Evolutionary conservation across 1,140 invertebrate species (phyloP).

Genomic region (Eumeta japonica): DNA sequence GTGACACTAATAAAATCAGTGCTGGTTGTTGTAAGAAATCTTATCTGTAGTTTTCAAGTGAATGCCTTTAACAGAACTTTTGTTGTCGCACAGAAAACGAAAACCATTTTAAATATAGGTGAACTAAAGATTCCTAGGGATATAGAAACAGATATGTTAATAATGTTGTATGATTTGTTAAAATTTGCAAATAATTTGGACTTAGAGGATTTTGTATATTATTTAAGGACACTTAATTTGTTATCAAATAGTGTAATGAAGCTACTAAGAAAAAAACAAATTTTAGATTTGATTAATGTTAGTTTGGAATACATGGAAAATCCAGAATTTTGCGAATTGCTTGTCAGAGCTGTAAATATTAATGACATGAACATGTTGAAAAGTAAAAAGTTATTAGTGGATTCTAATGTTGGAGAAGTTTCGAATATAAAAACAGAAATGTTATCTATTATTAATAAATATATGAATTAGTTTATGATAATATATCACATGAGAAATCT

Average conservation of each 20-base stretch:
- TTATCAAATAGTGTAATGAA: constrained; percentile 36
- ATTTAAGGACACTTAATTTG: constrained; percentile 26
- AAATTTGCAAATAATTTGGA: constrained; percentile 21
- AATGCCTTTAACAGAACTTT: constrained; percentile 25
- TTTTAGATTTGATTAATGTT: constrained; percentile 25
- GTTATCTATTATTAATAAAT: too few relatives aligned
- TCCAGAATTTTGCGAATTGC: constrained; percentile 20
- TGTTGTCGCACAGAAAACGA: constrained; percentile 14
- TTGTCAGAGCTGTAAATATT: constrained; percentile 19
- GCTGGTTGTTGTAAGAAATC: constrained; percentile 24
- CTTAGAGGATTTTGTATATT: constrained; percentile 22
- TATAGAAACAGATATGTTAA: constrained; percentile 32
- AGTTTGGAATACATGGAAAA: constrained; percentile 15
- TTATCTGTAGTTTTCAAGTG: constrained; percentile 28
- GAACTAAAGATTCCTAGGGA: constrained; percentile 39
- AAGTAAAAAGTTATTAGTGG: constrained; percentile 18
- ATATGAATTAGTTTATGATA: too few relatives aligned
- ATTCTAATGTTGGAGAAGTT: constrained; percentile 10
- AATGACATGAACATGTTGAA: constrained; percentile 23
- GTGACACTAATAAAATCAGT: constrained; percentile 20
- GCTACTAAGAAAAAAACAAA: constrained; percentile 32
- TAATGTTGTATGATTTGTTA: constrained; percentile 26
- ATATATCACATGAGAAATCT: too few relatives aligned
- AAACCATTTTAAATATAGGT: constrained; percentile 11
- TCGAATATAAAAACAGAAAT: too few relatives aligned